Base-by-base conservation (phyloP, 2,113 vertebrate genomes). In the Vulpes lagopus region DNA sequence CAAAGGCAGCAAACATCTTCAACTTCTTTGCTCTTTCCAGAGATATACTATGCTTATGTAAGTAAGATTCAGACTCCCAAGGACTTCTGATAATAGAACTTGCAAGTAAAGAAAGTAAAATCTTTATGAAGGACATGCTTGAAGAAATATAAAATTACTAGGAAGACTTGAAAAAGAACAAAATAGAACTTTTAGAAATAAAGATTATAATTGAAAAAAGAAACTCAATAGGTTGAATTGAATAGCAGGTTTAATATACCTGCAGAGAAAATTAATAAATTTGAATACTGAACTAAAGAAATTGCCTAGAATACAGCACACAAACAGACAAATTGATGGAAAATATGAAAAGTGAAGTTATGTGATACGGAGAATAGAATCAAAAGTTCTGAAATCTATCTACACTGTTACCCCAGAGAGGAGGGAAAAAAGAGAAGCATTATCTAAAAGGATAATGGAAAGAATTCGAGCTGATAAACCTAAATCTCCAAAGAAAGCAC, bases 301-400 rank as follows among this genome's bases (percentile, higher is more conserved):
- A 82, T 64, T 80, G 9, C 35, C 53, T 43, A 71, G 22, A 73
- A 60, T 73, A 51, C 0, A 89, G 64, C 38, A 89, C 27, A 80
- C 38, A 60, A 7, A 69, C 32, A 71, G 35, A 64, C 43, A 60
- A 80, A 51, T 23, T 59, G 60, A 87, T 80, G 60, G 35, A 81
- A 94, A 62, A 94, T 88, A 79, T 57, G 19, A 55, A 73, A 73
- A 89, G 19, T n/a, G 71, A 89, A 89, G 57, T 73, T 89, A 51
- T 85, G 15, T 79, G n/a, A 79, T 53, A 62, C 22, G 4, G 84
- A 62, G 43, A 73, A 60, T 53, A 81, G 64, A 89, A 62, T 73
- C 35, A 65, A 73, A 78, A 94, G 38, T 8, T 83, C 69, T 89
- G 53, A 83, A 81, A 64, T 64, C 62, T 23, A 89, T 89, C 57